Evolutionary conservation across 2,113 vertebrate genomes (phyloP).

Genomic region (Pelodiscus sinensis): DNA sequence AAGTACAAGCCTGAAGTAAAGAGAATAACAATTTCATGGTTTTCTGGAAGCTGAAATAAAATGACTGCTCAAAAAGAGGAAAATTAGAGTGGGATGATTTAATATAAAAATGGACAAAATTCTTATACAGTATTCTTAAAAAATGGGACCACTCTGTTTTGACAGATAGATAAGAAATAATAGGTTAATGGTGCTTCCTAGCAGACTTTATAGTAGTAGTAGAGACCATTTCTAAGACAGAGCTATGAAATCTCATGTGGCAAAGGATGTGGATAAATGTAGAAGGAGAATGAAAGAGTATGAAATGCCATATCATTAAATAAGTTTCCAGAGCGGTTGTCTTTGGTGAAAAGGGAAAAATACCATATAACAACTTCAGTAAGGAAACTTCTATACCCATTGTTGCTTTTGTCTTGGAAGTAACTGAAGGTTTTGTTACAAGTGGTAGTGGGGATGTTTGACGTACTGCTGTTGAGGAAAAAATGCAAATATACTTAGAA

Average conservation of each 20-base stretch:
- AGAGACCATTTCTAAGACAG: background rate
- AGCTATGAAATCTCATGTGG: background rate
- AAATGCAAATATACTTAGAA: conserved; percentile 63
- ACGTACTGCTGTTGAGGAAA: conserved; percentile 58
- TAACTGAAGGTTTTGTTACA: conserved; percentile 58
- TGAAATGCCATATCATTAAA: background rate
- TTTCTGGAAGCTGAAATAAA: conserved; percentile 64
- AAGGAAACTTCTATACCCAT: conserved; percentile 77
- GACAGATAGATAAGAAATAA: conserved; percentile 17
- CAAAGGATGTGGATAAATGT: background rate
- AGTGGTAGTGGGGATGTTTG: conserved; percentile 59
- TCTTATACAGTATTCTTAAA: background rate
- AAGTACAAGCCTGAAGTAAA: conserved; percentile 62
- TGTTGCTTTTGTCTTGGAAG: conserved; percentile 70
- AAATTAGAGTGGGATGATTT: conserved; percentile 12
- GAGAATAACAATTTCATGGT: conserved; percentile 43
- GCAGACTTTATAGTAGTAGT: background rate
- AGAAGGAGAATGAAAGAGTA: background rate
- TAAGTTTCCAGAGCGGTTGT: background rate
- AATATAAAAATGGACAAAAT: conserved; percentile 8
- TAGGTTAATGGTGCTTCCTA: background rate
- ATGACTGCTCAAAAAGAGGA: conserved; percentile 30
- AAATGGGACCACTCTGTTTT: conserved; percentile 7
- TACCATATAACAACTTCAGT: background rate
- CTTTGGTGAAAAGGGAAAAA: conserved; percentile 21